These are phyloP conservation scores for Pachycephala philippinensis DNA, from an alignment of 2,113 vertebrate species.

Conservation along the genomic window DNA sequence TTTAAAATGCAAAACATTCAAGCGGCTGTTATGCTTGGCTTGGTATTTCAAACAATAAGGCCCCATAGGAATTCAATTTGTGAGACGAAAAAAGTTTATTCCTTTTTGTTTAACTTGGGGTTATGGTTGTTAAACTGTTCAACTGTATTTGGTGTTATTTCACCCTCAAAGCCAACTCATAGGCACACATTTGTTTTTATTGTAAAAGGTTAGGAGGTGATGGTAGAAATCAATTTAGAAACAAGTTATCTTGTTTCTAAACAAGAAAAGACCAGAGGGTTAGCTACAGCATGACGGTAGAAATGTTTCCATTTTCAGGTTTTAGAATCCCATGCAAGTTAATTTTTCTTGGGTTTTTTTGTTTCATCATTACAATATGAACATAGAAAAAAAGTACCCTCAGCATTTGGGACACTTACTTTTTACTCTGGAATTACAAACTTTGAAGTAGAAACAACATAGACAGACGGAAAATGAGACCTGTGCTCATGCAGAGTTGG, in stretches of 20 bases:
- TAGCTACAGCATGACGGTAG: not conserved
- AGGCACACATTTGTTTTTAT: not conserved
- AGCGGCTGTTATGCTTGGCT: not conserved
- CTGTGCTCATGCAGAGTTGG: not conserved
- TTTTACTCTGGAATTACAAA: not conserved
- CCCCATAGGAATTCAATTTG: not conserved
- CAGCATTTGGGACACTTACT: not conserved
- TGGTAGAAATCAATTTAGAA: not conserved
- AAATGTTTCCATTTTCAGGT: not conserved
- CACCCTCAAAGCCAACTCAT: not conserved
- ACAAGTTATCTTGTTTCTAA: rapidly evolving
- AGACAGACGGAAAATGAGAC: not conserved
- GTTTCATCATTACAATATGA: not conserved
- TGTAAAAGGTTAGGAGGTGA: not conserved
- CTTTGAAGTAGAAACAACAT: not conserved
- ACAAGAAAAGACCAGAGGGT: not conserved
- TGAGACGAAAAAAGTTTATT: not conserved
- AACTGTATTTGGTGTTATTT: not conserved
- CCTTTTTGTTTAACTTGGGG: not conserved
- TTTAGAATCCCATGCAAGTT: not conserved
- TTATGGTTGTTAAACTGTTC: not conserved
- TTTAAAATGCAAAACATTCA: not conserved
- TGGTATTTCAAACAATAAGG: not conserved
- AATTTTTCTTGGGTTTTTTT: not conserved
- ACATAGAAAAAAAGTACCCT: not conserved